Percentiles rank a stretch among this genome's conserved stretches.
phyloP scores from a whole-genome alignment of 2,113 vertebrate genomes.

The Spermophilus dauricus region DNA sequence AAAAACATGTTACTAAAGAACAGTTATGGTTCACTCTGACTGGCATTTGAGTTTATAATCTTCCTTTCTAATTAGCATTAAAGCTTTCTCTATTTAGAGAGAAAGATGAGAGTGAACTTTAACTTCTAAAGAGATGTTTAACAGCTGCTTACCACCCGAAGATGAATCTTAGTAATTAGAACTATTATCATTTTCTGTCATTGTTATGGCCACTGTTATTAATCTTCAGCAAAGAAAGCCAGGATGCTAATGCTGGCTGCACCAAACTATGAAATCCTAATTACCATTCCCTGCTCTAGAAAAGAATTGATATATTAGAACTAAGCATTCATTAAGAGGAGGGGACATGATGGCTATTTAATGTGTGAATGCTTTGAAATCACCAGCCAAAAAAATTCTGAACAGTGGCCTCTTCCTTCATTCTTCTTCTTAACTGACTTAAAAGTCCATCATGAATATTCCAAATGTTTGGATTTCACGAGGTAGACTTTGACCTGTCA shows the following conservation, averaged over 20 bases:
- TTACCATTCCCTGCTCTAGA: not conserved
- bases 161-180: constrained; percentile 73
- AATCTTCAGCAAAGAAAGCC: constrained; percentile 61
- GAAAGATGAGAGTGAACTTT: constrained; percentile 60
- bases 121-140: constrained; percentile 67
- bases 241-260: constrained; percentile 19
- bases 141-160: constrained; percentile 59
- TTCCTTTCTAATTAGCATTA: constrained; percentile 67
- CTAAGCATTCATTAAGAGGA: constrained; percentile 30
- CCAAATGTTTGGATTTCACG: not conserved
- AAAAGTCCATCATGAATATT: not conserved
- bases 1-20: constrained; percentile 55
- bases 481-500: not conserved
- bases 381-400: not conserved
- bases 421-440: not conserved
- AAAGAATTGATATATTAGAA: constrained; percentile 42
- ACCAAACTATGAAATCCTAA: constrained; percentile 25
- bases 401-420: not conserved
- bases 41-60: constrained; percentile 54
- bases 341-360: not conserved
- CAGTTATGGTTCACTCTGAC: not conserved
- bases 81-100: constrained; percentile 55
- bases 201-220: constrained; percentile 58
- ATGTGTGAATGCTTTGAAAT: constrained; percentile 3
- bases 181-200: constrained; percentile 60